Evolutionary conservation across 37 sponge, comb jelly and placozoan species (phyloP).

Genomic region (Ianthella basta): DNA sequence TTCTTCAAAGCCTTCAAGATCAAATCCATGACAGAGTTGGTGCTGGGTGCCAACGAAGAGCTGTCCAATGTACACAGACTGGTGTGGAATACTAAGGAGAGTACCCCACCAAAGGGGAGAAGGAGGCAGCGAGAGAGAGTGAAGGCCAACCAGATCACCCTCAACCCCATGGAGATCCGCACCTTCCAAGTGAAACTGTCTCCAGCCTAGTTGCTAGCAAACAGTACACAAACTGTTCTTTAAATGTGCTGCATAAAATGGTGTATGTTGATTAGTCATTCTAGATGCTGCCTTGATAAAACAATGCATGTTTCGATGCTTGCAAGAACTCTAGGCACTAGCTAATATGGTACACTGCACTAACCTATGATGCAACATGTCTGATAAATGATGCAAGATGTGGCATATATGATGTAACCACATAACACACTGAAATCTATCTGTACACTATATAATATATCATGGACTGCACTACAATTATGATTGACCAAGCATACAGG

Average conservation of each 20-base stretch:
- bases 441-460: not conserved
- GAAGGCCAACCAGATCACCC: conserved; percentile 6
- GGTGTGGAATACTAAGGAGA: conserved; percentile 56
- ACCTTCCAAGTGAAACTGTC: conserved; percentile 53
- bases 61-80: conserved; percentile 48
- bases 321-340: too few relatives aligned
- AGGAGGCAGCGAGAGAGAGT: not conserved
- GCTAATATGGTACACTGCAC: too few relatives aligned
- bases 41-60: conserved; percentile 59
- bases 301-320: too few relatives aligned
- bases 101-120: not conserved
- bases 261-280: too few relatives aligned
- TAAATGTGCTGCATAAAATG: not conserved
- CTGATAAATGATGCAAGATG: too few relatives aligned
- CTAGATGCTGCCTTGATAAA: too few relatives aligned
- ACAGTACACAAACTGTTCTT: not conserved
- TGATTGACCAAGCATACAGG: too few relatives aligned
- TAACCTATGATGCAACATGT: too few relatives aligned
- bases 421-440: too few relatives aligned
- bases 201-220: not conserved
- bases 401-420: too few relatives aligned
- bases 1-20: conserved; percentile 50
- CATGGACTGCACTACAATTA: not conserved
- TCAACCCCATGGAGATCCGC: conserved; percentile 82
- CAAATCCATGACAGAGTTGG: conserved; percentile 53